A percentile compares a stretch with the other conserved stretches of the same genome.
phyloP scores from a whole-genome alignment of 1,140 invertebrate genomes.

The Cataglyphis hispanica region DNA sequence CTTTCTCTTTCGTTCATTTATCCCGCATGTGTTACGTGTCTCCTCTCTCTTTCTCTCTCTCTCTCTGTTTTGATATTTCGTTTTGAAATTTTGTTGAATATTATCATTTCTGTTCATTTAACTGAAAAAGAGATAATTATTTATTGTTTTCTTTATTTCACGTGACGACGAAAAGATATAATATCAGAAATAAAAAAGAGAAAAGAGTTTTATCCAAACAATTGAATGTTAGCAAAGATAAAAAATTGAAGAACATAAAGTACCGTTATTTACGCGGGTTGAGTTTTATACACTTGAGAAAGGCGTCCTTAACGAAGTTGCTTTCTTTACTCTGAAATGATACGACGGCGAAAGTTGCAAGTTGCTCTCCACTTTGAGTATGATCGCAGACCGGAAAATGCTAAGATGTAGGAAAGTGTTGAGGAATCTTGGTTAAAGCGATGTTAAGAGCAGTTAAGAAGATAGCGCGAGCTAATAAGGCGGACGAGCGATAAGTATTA shows the following conservation, averaged over 20 bases:
- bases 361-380: conserved; percentile 45
- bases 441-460: conserved; percentile 59
- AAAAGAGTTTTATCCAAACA: conserved; percentile 3
- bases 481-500: conserved; percentile 61
- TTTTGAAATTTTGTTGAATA: not conserved
- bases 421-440: conserved; percentile 50
- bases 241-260: conserved; percentile 13
- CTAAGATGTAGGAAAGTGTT: conserved; percentile 39
- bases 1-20: not conserved
- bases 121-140: conserved; percentile 11
- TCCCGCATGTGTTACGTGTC: conserved; percentile 48
- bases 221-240: conserved; percentile 4
- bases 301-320: conserved; percentile 45
- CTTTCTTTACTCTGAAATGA: conserved; percentile 36
- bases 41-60: not conserved
- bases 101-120: not conserved
- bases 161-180: not conserved
- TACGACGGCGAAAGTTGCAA: conserved; percentile 46
- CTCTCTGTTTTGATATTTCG: conserved; percentile 4
- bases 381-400: conserved; percentile 56
- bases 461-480: conserved; percentile 60
- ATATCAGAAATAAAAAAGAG: not conserved
- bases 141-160: conserved; percentile 25
- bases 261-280: conserved; percentile 45
- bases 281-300: conserved; percentile 33